A percentile compares a stretch with the other conserved stretches of the same genome.
phyloP scores from a whole-genome alignment of 2,113 vertebrate species.

The Poecilia latipinna region DNA sequence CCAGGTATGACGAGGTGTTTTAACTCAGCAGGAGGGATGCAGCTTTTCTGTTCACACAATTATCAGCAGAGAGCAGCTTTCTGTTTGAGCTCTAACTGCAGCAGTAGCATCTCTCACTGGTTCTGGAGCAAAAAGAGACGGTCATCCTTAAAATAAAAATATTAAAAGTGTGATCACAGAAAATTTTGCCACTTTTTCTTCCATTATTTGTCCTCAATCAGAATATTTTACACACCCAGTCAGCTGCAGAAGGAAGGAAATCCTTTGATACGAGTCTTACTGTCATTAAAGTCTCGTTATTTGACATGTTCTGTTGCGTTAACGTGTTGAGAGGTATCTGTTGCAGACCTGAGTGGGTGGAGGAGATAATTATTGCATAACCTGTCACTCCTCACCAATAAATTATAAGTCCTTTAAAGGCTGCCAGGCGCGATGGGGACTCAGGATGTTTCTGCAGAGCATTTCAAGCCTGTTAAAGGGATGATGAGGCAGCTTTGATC shows the following conservation, averaged over 20 bases:
- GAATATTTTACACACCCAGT: conserved; percentile 8
- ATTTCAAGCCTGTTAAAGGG: conserved; percentile 34
- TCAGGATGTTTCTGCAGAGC: conserved; percentile 19
- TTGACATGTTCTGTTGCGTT: conserved; percentile 33
- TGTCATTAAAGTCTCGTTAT: conserved; percentile 25
- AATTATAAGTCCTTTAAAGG: conserved; percentile 38
- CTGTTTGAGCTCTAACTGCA: conserved; percentile 22
- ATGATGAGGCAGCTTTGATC: conserved; percentile 53
- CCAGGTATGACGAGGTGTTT: conserved; percentile 28
- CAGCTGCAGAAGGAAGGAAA: conserved; percentile 38
- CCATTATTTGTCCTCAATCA: conserved; percentile 16
- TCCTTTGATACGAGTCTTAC: conserved; percentile 21
- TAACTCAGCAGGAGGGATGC: conserved; percentile 17
- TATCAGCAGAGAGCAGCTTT: conserved; percentile 2
- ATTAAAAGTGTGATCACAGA: background rate
- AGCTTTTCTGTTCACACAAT: conserved; percentile 20
- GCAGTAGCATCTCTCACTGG: background rate
- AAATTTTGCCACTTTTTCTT: conserved; percentile 7
- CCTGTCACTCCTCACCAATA: conserved; percentile 43
- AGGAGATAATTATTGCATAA: conserved; percentile 53
- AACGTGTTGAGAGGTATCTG: conserved; percentile 5
- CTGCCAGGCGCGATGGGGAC: conserved; percentile 20
- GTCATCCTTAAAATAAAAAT: conserved; percentile 15
- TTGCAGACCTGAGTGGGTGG: conserved; percentile 39
- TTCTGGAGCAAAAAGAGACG: background rate